Conservation (phyloP, 2,797 vertebrate genomes). For the Lateolabrax maculatus region DNA sequence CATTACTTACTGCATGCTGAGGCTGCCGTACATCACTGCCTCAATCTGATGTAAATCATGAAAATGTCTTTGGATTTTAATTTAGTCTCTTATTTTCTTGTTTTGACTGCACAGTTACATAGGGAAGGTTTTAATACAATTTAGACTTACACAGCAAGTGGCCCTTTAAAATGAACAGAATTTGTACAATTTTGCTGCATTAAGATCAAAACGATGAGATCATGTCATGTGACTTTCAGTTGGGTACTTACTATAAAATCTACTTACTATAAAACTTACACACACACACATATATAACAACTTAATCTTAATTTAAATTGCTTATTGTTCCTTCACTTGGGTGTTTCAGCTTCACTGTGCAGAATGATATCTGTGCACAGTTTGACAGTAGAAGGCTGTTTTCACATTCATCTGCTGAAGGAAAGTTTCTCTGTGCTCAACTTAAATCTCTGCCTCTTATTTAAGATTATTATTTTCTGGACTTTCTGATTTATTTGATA, state of each 20-base stretch:
- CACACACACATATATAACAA: too few relatives aligned
- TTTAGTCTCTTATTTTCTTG: neutral
- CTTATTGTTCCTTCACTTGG: too few relatives aligned
- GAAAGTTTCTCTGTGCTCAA: neutral
- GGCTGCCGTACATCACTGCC: neutral
- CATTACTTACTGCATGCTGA: conserved; percentile 3
- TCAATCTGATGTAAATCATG: neutral
- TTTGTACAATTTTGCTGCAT: neutral
- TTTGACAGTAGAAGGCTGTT: neutral
- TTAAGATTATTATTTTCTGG: too few relatives aligned
- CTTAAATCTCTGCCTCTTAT: too few relatives aligned
- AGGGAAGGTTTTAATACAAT: neutral
- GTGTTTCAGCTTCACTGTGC: too few relatives aligned
- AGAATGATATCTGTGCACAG: too few relatives aligned
- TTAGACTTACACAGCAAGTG: neutral
- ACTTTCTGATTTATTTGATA: too few relatives aligned
- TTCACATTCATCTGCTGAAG: neutral
- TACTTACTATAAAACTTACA: too few relatives aligned
- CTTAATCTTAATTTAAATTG: too few relatives aligned
- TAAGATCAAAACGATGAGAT: neutral
- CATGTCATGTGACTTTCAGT: neutral
- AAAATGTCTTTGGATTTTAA: neutral
- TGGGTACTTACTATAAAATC: neutral
- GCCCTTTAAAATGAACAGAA: neutral
- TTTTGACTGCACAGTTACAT: neutral